Conservation (phyloP, 2,113 vertebrate genomes). For the Delphinapterus leucas region DNA sequence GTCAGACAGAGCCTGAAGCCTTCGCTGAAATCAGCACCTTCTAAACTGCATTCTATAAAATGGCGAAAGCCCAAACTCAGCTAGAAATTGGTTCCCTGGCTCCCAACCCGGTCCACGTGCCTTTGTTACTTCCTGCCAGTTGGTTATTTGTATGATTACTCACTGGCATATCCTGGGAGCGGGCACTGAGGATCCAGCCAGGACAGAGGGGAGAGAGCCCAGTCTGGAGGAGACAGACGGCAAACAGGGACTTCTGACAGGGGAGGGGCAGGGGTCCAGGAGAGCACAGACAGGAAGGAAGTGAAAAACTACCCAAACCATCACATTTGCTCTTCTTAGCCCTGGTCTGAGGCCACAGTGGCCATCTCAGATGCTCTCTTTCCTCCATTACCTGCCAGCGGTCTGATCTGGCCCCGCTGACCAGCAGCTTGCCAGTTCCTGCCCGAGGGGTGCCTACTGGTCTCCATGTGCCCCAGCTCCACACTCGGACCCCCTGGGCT, state of each 20-base stretch:
- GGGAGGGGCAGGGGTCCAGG: neutral
- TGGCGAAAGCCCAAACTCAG: neutral
- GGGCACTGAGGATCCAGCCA: neutral
- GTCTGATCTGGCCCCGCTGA: neutral
- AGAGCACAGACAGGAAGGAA: rapidly evolving
- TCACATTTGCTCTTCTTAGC: neutral
- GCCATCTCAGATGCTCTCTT: neutral
- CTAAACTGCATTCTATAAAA: neutral
- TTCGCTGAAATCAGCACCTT: neutral
- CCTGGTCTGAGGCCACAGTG: neutral
- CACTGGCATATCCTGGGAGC: too few species aligned
- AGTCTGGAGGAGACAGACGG: neutral
- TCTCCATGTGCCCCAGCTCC: neutral
- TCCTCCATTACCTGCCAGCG: rapidly evolving
- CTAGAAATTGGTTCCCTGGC: neutral
- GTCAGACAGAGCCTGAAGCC: neutral
- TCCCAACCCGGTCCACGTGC: neutral
- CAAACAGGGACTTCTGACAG: neutral
- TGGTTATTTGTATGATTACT: neutral
- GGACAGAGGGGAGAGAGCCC: neutral
- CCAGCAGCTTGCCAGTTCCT: neutral
- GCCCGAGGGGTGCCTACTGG: rapidly evolving
- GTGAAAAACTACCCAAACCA: neutral
- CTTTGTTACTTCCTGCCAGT: neutral
- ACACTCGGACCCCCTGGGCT: neutral